Evolutionary conservation across 2,113 vertebrate species (phyloP), one percentile per base, ranked within the genome.

Genomic region (Laticauda laticaudata): DNA sequence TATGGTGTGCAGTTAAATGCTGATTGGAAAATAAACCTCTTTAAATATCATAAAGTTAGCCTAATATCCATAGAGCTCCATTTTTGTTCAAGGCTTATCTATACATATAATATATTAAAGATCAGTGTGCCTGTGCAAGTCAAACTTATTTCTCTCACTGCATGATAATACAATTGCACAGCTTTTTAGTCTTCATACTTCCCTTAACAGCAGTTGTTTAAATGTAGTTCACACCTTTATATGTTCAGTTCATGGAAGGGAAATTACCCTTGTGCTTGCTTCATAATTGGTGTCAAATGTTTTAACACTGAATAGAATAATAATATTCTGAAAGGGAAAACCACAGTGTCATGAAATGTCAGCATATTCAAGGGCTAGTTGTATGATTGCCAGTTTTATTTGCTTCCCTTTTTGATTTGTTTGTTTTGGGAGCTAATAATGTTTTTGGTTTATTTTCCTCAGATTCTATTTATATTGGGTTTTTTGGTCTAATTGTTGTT

Each of bases 1-100:
- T 69, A 94, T 92, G 64, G 85, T 11, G 2, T 96, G 26, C 92
- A 91, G 89, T 94, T 95, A 92, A 95, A 53, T 90, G n/a, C 39
- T 94, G 29, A 93, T 94, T 59, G 90, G 51, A 21, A 92, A 86
- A 92, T 91, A 86, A 94, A 48, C 43, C 26, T 53, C 23, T n/a
- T 3, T 53, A 53, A 0, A 34, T 51, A 89, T 11, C 43, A 4
- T 24, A 45, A 8, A 93, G 92, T 93, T 0, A 88, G 45, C 34
- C 23, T 90, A 94, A 96, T 43, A 59, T 56, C 29, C 53, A 45
- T 61, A 57, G 20, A 93, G 6, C 2, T 90, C 0, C 89, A 92
- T 81, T 88, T 81, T 91, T 86, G 20, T 57, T 92, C 39, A 91
- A 23, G 24, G 3, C 15, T 54, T 87, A 48, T 21, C 57, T 23